phyloP scores from a whole-genome alignment of 2,888 invertebrate species.

The Leistus spinibarbis region DNA sequence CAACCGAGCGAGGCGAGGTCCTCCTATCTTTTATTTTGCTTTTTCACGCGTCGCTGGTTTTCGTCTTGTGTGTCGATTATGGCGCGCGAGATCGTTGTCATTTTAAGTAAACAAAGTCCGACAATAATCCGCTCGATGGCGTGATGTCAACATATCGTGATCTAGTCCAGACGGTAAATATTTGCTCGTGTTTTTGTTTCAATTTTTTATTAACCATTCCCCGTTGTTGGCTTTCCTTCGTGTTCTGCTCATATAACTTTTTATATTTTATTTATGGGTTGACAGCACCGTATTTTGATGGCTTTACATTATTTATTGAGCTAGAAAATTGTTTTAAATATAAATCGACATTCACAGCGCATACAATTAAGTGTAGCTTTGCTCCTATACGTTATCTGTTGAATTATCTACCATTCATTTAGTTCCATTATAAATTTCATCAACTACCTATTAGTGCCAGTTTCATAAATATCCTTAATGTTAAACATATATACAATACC shows the following conservation, averaged over 20 bases:
- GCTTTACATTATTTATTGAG: neutral
- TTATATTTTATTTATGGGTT: constrained; percentile 1
- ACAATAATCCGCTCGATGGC: constrained; percentile 27
- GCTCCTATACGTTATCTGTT: no score
- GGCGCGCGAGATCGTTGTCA: constrained; percentile 21
- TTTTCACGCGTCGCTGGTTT: constrained; percentile 7
- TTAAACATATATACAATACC: no score
- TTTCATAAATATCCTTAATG: no score
- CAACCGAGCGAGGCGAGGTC: neutral
- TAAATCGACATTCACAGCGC: neutral
- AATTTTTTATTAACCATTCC: constrained; percentile 23
- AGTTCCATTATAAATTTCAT: no score
- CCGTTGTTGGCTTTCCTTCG: constrained; percentile 3
- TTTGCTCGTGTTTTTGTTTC: neutral
- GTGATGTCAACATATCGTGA: constrained; percentile 29
- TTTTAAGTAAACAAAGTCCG: constrained; percentile 20
- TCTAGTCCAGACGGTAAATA: constrained; percentile 24
- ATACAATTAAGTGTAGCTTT: no score
- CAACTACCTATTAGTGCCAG: no score
- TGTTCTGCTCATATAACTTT: no score
- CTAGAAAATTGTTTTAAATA: neutral
- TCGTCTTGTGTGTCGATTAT: constrained; percentile 7
- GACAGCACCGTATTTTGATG: neutral
- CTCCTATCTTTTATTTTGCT: neutral
- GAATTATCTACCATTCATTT: no score